Percentiles rank a stretch among this genome's conserved stretches.
Conservation (phyloP, 2,797 vertebrate species). For the Coracias cyanogaster region DNA sequence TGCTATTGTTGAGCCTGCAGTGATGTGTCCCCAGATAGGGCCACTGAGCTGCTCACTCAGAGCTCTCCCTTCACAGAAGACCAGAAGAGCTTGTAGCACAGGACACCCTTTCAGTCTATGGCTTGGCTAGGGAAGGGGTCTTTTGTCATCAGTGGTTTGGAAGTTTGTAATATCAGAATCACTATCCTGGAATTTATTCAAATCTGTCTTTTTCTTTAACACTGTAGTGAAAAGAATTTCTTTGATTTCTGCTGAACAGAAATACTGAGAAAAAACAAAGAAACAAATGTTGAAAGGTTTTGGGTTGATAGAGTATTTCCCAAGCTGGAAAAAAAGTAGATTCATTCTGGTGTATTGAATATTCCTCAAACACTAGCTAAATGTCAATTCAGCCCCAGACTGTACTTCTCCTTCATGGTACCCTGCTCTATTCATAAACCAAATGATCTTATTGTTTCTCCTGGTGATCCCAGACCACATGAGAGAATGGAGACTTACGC, state of each 20-base stretch:
- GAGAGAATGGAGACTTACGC: not conserved
- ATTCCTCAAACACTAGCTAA: slow-evolving; percentile 19
- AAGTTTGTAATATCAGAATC: not conserved
- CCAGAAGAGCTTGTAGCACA: not conserved
- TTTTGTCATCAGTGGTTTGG: not conserved
- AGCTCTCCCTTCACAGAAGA: not conserved
- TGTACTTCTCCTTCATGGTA: slow-evolving; percentile 11
- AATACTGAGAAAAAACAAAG: not conserved
- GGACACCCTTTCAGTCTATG: accelerated
- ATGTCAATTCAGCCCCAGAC: not conserved
- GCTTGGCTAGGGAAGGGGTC: not conserved
- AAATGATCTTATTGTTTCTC: slow-evolving; percentile 10
- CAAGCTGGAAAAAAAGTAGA: not conserved
- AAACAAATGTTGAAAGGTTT: not conserved
- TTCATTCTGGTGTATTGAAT: not conserved
- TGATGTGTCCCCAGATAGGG: not conserved
- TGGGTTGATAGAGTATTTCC: not conserved
- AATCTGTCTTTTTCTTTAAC: not conserved
- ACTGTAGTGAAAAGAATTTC: not conserved
- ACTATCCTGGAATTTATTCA: not conserved
- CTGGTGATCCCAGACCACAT: not conserved
- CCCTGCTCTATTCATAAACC: not conserved
- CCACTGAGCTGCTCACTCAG: accelerated
- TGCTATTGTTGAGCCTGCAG: not conserved
- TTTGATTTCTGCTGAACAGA: not conserved